Percentiles rank a stretch among this genome's conserved stretches.
These are phyloP conservation scores for Drosophila albomicans DNA, from an alignment of 1,140 invertebrate genomes.

Conservation along the genomic window DNA sequence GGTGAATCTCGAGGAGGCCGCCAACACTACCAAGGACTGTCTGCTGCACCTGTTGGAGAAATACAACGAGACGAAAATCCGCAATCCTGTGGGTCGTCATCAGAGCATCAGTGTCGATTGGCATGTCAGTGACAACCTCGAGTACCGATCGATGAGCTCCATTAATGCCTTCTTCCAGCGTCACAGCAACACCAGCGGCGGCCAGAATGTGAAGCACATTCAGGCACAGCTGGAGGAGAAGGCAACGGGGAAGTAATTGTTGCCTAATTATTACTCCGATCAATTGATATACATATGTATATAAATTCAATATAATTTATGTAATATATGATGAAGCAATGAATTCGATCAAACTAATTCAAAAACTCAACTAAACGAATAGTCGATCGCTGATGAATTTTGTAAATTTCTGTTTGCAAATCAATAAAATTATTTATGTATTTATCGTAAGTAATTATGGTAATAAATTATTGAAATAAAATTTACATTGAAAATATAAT, in stretches of 20 bases:
- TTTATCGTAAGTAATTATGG: conserved; percentile 69
- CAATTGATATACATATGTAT: conserved; percentile 14
- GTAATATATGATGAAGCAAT: conserved; percentile 9
- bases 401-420: conserved; percentile 47
- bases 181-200: conserved; percentile 86
- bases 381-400: conserved; percentile 51
- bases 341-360: conserved; percentile 4
- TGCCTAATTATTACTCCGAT: not conserved
- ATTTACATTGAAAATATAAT: conserved; percentile 49
- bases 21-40: conserved; percentile 90
- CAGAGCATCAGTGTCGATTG: conserved; percentile 84
- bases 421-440: conserved; percentile 68
- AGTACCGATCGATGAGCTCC: conserved; percentile 88
- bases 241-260: conserved; percentile 70
- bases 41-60: conserved; percentile 90
- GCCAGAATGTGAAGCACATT: conserved; percentile 73
- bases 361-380: conserved; percentile 34
- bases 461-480: conserved; percentile 42
- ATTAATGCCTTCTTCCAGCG: conserved; percentile 89
- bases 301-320: conserved; percentile 19
- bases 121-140: conserved; percentile 83
- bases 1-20: conserved; percentile 87
- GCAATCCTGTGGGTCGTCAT: conserved; percentile 73
- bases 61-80: conserved; percentile 87
- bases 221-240: conserved; percentile 82